Evolutionary conservation across 2,113 vertebrate species (phyloP).

Genomic region (Panthera uncia): DNA sequence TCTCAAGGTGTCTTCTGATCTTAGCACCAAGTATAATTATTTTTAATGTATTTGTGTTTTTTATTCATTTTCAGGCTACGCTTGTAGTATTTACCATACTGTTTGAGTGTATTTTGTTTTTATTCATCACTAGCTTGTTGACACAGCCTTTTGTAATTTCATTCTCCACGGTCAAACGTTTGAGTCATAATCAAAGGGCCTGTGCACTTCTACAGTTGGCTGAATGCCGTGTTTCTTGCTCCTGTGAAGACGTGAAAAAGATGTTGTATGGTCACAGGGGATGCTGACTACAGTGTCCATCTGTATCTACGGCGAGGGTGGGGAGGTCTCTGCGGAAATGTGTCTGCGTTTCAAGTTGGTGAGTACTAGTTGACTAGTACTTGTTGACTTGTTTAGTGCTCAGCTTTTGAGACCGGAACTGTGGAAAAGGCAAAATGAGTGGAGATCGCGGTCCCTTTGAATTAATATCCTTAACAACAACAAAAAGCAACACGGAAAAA

Average conservation of each 20-base stretch:
- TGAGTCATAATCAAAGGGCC: constrained; percentile 8
- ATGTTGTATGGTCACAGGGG: not conserved
- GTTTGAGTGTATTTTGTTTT: not conserved
- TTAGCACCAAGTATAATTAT: not conserved
- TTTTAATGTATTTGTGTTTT: not conserved
- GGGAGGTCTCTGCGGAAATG: not conserved
- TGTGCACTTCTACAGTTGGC: not conserved
- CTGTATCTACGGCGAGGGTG: not conserved
- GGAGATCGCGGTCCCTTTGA: not conserved
- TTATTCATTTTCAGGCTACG: not conserved
- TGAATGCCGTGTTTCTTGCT: constrained; percentile 24
- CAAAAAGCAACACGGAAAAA: not conserved
- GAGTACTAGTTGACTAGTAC: not conserved
- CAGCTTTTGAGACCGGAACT: not conserved
- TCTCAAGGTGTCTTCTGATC: not conserved
- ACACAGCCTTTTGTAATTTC: constrained; percentile 17
- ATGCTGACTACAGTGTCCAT: not conserved
- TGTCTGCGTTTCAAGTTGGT: not conserved
- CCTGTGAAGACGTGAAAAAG: not conserved
- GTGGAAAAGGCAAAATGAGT: not conserved
- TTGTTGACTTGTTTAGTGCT: not conserved
- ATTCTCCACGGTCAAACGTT: not conserved
- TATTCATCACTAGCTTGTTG: not conserved
- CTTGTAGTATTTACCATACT: not conserved
- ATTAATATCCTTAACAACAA: not conserved